These are phyloP conservation scores for Hypsibius dujardini DNA, from an alignment of 1,140 invertebrate genomes.

Conservation along the genomic window DNA sequence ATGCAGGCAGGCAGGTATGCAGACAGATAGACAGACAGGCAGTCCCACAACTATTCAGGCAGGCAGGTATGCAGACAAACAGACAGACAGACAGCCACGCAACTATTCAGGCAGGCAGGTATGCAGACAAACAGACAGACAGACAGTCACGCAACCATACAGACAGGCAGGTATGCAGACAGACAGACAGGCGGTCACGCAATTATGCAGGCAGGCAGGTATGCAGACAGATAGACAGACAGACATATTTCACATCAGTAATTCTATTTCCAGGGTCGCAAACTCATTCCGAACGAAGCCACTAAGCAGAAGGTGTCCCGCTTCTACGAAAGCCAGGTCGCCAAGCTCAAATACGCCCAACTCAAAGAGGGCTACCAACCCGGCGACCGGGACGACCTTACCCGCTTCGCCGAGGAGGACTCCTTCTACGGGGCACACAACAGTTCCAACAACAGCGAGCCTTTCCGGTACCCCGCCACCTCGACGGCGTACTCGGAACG, in stretches of 20 bases:
- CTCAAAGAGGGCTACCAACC: slow-evolving; percentile 1
- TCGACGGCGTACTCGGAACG: neutral
- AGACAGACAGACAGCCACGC: too few relatives aligned
- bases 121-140: too few relatives aligned
- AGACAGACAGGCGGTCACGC: too few relatives aligned
- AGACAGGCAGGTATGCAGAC: too few relatives aligned
- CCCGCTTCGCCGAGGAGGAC: neutral
- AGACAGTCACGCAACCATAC: too few relatives aligned
- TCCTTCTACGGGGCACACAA: neutral
- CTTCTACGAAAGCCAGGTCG: slow-evolving; percentile 14
- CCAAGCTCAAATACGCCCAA: slow-evolving; percentile 11
- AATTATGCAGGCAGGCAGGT: too few relatives aligned
- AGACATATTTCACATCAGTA: neutral
- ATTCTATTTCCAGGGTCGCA: neutral
- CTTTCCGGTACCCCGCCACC: neutral
- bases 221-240: too few relatives aligned
- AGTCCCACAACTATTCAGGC: too few relatives aligned
- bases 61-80: too few relatives aligned
- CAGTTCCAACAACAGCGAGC: neutral
- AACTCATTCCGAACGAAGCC: slow-evolving; percentile 14
- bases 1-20: too few relatives aligned
- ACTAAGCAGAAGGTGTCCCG: slow-evolving; percentile 14
- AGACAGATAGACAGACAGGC: too few relatives aligned
- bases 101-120: too few relatives aligned
- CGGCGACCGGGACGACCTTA: neutral